Conservation (phyloP, 23 tunicate species). For the Diplosoma virens region DNA sequence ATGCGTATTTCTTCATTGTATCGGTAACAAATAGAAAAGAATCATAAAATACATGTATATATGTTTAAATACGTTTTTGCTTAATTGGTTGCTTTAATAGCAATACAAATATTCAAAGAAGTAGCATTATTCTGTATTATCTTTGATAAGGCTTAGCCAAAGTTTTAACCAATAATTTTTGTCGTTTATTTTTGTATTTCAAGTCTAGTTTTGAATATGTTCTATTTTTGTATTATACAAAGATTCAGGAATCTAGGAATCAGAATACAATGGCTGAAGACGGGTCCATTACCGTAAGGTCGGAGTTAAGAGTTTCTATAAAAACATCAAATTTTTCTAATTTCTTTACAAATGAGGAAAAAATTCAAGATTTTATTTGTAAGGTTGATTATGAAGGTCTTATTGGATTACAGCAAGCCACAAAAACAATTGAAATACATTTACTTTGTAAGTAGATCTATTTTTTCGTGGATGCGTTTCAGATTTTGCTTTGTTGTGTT, state of each 20-base stretch:
- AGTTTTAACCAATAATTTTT: background rate
- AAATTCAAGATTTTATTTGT: slow-evolving; percentile 33
- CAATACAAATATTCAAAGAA: too few relatives aligned
- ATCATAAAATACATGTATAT: too few relatives aligned
- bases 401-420: background rate
- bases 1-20: too few relatives aligned
- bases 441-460: slow-evolving; percentile 44
- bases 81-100: too few relatives aligned
- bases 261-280: slow-evolving; percentile 11
- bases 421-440: background rate
- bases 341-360: slow-evolving; percentile 13
- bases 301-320: slow-evolving; percentile 36
- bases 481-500: background rate
- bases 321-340: background rate
- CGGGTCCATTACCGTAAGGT: slow-evolving; percentile 39
- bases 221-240: too few relatives aligned
- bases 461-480: background rate
- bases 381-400: slow-evolving; percentile 36
- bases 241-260: slow-evolving; percentile 26
- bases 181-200: background rate
- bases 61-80: too few relatives aligned
- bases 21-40: too few relatives aligned
- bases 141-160: too few relatives aligned
- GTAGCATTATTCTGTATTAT: too few relatives aligned
- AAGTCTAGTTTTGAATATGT: too few relatives aligned